Percentiles rank a stretch among this genome's conserved stretches.
These are phyloP conservation scores for Agrochola macilenta DNA, from an alignment of 2,888 invertebrate species.

Conservation along the genomic window DNA sequence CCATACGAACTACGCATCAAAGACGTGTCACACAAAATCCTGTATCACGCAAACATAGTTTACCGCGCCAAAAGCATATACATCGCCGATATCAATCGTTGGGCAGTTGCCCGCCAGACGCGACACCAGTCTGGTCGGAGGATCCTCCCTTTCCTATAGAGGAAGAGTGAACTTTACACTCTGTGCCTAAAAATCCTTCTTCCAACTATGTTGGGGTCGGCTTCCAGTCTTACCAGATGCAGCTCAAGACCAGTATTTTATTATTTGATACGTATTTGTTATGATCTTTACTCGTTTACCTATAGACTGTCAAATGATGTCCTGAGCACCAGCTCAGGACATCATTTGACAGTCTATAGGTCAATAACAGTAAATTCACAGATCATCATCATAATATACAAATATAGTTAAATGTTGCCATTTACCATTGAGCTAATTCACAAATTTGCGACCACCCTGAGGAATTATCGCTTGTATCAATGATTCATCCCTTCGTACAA, in stretches of 20 bases:
- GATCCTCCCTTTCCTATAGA: no score
- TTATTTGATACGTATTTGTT: no score
- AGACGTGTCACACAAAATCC: no score
- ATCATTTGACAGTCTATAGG: not conserved
- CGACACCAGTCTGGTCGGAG: no score
- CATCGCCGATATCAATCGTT: no score
- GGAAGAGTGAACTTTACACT: no score
- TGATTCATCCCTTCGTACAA: not conserved
- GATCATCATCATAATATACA: not conserved
- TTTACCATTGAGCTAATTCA: not conserved
- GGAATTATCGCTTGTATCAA: constrained; percentile 18
- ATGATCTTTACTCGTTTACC: not conserved
- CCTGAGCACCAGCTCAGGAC: no score
- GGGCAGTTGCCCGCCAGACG: no score
- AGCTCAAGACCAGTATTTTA: not conserved
- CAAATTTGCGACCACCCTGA: not conserved
- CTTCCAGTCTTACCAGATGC: not conserved
- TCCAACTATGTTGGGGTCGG: not conserved
- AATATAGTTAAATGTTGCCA: not conserved
- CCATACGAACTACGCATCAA: no score
- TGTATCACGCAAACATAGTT: no score
- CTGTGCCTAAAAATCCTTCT: not conserved
- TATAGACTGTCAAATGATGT: no score
- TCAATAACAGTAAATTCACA: not conserved
- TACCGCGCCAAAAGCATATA: no score